Evolutionary conservation across 2,888 invertebrate genomes (phyloP), one percentile per base, ranked within the genome.

Genomic region (Mechanitis messenoides): DNA sequence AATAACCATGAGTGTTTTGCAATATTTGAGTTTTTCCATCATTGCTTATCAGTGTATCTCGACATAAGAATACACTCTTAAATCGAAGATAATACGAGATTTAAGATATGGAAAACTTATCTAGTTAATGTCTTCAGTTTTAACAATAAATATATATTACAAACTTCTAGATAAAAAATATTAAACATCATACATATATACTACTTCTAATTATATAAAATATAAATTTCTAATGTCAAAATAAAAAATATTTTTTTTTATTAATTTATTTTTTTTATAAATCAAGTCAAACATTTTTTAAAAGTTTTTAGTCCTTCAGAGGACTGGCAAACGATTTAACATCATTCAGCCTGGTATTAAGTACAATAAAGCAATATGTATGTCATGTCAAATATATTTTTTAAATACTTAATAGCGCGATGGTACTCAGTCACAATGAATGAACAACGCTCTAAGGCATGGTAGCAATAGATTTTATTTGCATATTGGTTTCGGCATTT

Each of bases 401-500:
- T 53, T 33, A 12, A 59, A 4, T 55, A 74, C 67, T 83, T 79
- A 69, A 65, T 67, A 61, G 31, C 76, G 47, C 71, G 71, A 76
- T 64, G 73, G 78, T 88, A 86, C 85, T 57, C 62, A 69, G 77
- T 80, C 71, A 76, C 82, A 82, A 84, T 88, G 87, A 89, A 88
- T 89, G 89, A 87, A 84, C 66, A 69, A 75, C 75, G 78, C 75
- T 75, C 75, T 74, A 73, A 73, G 68, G 69, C 74, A 75, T 77
- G 71, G 75, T 76, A 77, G 76, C 78, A 78, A 79, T 79, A 75
- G 70, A 75, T 81, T 78, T 72, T 68, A 85, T 87, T 87, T 83
- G 82, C 85, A 87, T 88, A 84, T 84, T 82, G 76, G 78, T 80
- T 81, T 82, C 83, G 83, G 81, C 80, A 79, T 89, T 88, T 88